Base-by-base conservation (phyloP, 1,140 invertebrate species). In the Potamilus streckersoni region DNA sequence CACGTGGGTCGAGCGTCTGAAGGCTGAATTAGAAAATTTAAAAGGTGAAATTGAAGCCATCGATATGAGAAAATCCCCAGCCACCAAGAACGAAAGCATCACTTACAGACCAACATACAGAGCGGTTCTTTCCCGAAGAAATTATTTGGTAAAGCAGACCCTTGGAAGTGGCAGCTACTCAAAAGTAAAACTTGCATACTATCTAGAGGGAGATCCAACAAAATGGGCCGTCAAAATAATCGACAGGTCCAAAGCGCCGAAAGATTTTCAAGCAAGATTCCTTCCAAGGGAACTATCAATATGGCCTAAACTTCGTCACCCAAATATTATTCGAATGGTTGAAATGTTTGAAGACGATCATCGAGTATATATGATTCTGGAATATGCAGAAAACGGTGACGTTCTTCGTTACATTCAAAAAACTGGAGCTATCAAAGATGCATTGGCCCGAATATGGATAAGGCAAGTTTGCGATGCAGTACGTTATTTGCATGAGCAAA, bases 261-360 rank as follows among this genome's bases (percentile, higher is more conserved):
- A 93, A 79, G 94, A 95, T 83, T 97, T 95, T 83, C 92, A 94
- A 78, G 93, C 95, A 78, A 96, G 96, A 87, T 97, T 98, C 89
- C 95, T 98, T 84, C 95, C 96, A 17, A 92, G 96, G 56, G 96
- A 98, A 91, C 91, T 97, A 65, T 94, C 97, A 73, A 96, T 97
- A 79, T 91, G 97, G 77, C 96, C 94, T 11, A 94, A 95, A 88
- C 94, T 98, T 72, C 93, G 95, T 84, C 96, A 97, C 91, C 91
- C 91, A 4, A 94, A 97, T 88, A 95, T 98, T 19, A 95, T 97
- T 80, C 94, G 96, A 92, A 83, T 89, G 74, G 64, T 83, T 59
- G 86, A 90, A 27, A 81, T 87, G 68, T 88, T 90, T 76, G 84
- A 87, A 68, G 87, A 89, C 68, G 83, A 80, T 57, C 65, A 78